These are phyloP conservation scores for Zophobas morio DNA, from an alignment of 1,140 invertebrate genomes.

Conservation along the genomic window DNA sequence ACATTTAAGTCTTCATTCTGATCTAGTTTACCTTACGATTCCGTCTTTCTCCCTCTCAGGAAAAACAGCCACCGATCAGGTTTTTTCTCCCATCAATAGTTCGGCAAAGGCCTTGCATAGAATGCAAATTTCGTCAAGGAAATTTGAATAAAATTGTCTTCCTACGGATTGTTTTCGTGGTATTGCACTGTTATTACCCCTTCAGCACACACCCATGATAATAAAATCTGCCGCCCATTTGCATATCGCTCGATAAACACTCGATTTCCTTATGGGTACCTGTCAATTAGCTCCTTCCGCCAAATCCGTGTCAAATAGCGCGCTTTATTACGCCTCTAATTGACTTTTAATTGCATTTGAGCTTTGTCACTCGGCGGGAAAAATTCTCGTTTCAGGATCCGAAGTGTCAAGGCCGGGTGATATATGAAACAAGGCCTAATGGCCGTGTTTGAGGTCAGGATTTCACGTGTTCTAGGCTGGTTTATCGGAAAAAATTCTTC, in stretches of 20 bases:
- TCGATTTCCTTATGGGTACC: conserved; percentile 13
- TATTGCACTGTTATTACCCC: conserved; percentile 33
- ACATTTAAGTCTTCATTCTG: conserved; percentile 44
- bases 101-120: conserved; percentile 27
- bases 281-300: conserved; percentile 7
- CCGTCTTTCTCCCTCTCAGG: conserved; percentile 5
- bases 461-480: too few relatives aligned
- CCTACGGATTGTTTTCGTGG: conserved; percentile 28
- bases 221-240: conserved; percentile 27
- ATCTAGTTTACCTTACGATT: conserved; percentile 43
- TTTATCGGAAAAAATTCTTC: too few relatives aligned
- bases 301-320: conserved; percentile 19
- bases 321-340: background rate
- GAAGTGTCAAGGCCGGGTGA: background rate
- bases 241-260: conserved; percentile 21
- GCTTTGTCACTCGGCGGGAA: too few relatives aligned
- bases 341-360: conserved; percentile 20
- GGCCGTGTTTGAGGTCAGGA: too few relatives aligned
- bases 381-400: background rate
- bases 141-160: conserved; percentile 24
- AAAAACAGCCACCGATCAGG: conserved; percentile 1
- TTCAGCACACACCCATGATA: conserved; percentile 34
- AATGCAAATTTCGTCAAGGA: conserved; percentile 37
- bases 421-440: background rate
- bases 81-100: conserved; percentile 1